Evolutionary conservation across 2,113 vertebrate species (phyloP), one percentile per base, ranked within the genome.

Genomic region (Silurus asotus): DNA sequence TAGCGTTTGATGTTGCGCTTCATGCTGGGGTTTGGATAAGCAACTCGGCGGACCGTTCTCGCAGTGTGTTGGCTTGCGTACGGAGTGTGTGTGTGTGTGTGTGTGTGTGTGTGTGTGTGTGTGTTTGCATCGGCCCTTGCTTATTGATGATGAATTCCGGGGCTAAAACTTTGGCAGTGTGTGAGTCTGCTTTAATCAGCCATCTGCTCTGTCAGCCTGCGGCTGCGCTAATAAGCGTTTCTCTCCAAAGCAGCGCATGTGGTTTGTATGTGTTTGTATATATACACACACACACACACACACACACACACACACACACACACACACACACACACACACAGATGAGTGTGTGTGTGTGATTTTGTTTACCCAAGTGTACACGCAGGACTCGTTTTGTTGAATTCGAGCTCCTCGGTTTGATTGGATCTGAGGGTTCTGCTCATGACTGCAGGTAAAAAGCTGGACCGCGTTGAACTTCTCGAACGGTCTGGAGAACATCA

Each of bases 201-300:
- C 94, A 94, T 94, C 93, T 94, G 93, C 90, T 92, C 83, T 85
- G 89, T 37, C 20, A 7, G 61, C 64, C 82, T 25, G 58, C 58
- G 84, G 65, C 80, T 45, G 25, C 14, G 51, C 59, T 87, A 83
- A 79, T 77, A 58, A 80, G 9, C 48, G 28, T 53, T 69, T 86
- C 61, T 51, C 69, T 75, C 49, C 20, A 20, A 83, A 64, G 69
- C 72, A 48, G 81, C 49, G 84, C 58, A 69, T 83, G 78, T 87
- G 62, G 81, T 88, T 74, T 80, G 25, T 74, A 45, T 81, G 72
- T 76, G 83, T 83, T 85, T 82, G 74, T 69, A 58, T 45, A 49
- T 56, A 48, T n/a, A 49, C 15, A 14, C 8, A 37, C 37, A 37
- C 37, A 37, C 37, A 37, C 37, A 37, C 37, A 37, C 37, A 37